Base-by-base conservation (phyloP, 2,797 vertebrate species). In the Syngnathus acus region DNA sequence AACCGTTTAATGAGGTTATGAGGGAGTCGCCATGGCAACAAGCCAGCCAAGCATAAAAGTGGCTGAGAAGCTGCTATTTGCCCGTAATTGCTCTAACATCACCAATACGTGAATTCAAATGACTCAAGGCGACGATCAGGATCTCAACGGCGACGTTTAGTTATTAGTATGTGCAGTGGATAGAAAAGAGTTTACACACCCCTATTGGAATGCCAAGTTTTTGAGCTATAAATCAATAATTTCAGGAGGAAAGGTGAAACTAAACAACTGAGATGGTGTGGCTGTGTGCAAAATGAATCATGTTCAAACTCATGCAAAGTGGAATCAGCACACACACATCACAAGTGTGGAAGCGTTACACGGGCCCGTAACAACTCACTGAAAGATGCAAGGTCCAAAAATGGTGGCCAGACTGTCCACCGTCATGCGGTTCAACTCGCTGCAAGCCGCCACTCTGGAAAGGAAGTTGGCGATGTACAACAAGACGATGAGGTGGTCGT, bases 371-470 rank as follows among this genome's bases (percentile, higher is more conserved):
- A 43, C 21, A 17, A 87, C 91, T 90, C 82, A 93, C 92, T 80
- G 90, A 78, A 94, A 94, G 67, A 94, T 78, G 65, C 88, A 89
- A 53, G 93, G 92, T 64, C 93, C 91, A 75, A 93, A 93, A 65
- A 92, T 85, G 32, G 87, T 75, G 13, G 92, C 89, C 57, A 94
- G 81, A 72, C 92, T 93, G 83, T 94, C 90, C 73, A 90, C 64
- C 43, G 91, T 90, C 92, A 93, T 94, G 66, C 88, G 88, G 84
- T 94, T 94, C 65, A 77, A 86, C 9, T 89, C 81, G 71, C 90
- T 93, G 66, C 90, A 67, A 21, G 80, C 71, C 0, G 90, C 87
- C 65, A 93, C 90, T 76, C 85, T 90, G 58, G 80, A 78, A 64
- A 95, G 78, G 80, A 94, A 95, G 77, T 84, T 81, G 82, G 85